Percentiles rank a stretch among this genome's conserved stretches.
phyloP scores from a whole-genome alignment of 2,797 vertebrate species.

The Brotula barbata region DNA sequence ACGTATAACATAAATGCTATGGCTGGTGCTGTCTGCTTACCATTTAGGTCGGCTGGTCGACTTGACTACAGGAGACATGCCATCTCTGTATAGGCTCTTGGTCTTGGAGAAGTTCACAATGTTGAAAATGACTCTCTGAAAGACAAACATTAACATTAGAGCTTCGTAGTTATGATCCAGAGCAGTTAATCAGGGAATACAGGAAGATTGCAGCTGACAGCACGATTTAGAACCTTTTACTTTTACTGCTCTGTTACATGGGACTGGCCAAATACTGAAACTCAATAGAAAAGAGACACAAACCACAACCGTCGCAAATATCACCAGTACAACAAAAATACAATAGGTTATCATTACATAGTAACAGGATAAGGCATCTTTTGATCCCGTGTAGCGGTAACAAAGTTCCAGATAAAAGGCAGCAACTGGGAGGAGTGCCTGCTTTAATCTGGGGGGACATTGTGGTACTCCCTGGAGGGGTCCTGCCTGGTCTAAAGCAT shows the following conservation, averaged over 20 bases:
- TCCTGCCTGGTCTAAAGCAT: conserved; percentile 56
- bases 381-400: conserved; percentile 65
- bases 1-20: too few species aligned
- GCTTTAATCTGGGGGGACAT: conserved; percentile 71
- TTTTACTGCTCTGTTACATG: not conserved
- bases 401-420: conserved; percentile 67
- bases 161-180: not conserved
- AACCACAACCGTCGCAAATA: conserved; percentile 10
- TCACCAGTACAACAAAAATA: conserved; percentile 27
- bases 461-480: conserved; percentile 55
- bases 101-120: conserved; percentile 99
- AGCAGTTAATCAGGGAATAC: too few species aligned
- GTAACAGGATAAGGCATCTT: conserved; percentile 55
- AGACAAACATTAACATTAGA: conserved; percentile 55
- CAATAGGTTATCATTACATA: conserved; percentile 54
- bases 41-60: conserved; percentile 95
- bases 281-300: conserved; percentile 3
- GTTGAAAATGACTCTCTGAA: conserved; percentile 97
- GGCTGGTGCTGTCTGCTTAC: conserved; percentile 67
- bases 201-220: too few species aligned
- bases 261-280: conserved; percentile 1
- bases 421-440: conserved; percentile 55
- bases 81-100: conserved; percentile 97
- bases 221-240: too few species aligned
- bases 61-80: conserved; percentile 97